A percentile compares a stretch with the other conserved stretches of the same genome.
Evolutionary conservation across 1,140 invertebrate genomes (phyloP).

Genomic region (Apis florea): DNA sequence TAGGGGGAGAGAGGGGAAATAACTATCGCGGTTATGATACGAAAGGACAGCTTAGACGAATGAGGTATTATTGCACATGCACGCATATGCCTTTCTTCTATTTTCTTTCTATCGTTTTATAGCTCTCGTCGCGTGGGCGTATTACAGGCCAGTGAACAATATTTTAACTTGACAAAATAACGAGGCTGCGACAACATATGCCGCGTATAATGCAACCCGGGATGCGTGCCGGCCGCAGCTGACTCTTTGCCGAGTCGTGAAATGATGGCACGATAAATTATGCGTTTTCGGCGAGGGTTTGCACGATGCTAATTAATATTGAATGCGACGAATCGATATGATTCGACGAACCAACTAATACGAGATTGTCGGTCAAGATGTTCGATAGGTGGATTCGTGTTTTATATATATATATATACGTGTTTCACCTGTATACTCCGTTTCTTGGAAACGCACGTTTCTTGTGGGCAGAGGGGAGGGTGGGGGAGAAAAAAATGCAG

Average conservation of each 20-base stretch:
- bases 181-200: slow-evolving; percentile 33
- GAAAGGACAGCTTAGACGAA: neutral
- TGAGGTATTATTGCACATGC: slow-evolving; percentile 44
- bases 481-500: neutral
- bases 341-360: neutral
- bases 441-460: neutral
- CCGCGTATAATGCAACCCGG: neutral
- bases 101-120: slow-evolving; percentile 15
- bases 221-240: slow-evolving; percentile 32
- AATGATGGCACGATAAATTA: slow-evolving; percentile 38
- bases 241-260: slow-evolving; percentile 8
- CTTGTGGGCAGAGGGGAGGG: neutral
- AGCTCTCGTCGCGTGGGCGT: slow-evolving; percentile 27
- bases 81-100: slow-evolving; percentile 25
- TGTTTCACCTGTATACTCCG: neutral
- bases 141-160: slow-evolving; percentile 37
- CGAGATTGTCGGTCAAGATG: slow-evolving; percentile 1
- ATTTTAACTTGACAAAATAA: slow-evolving; percentile 34
- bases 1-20: slow-evolving; percentile 2
- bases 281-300: slow-evolving; percentile 2
- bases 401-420: too few relatives aligned
- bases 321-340: slow-evolving; percentile 28
- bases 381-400: neutral
- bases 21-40: neutral
- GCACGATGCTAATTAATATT: slow-evolving; percentile 38